Conservation (phyloP, 2,888 invertebrate species). For the Ferrisia virgata region DNA sequence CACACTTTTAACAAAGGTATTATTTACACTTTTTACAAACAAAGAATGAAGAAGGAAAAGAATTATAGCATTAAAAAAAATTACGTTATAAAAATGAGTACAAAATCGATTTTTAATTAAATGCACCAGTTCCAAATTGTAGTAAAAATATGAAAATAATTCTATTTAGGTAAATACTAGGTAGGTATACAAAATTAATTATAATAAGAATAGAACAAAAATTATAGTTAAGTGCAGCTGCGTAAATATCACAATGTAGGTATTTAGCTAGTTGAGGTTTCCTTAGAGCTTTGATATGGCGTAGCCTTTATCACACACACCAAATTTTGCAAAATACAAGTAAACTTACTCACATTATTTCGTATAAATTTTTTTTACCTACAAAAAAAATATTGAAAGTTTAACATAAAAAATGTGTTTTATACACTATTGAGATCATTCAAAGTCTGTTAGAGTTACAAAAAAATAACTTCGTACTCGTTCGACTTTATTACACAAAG, state of each 20-base stretch:
- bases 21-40: background rate
- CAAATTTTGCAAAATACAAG: background rate
- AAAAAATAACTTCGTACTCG: slow-evolving; percentile 1
- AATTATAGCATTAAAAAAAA: background rate
- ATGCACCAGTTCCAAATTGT: background rate
- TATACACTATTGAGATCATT: slow-evolving; percentile 3
- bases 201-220: background rate
- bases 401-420: background rate
- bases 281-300: background rate
- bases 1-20: background rate
- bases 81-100: background rate
- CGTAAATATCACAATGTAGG: background rate
- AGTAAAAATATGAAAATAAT: background rate
- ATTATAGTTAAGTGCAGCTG: no score
- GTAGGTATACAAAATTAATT: background rate
- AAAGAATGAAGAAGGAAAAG: background rate
- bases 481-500: background rate
- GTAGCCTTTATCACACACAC: background rate
- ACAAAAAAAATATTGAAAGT: background rate
- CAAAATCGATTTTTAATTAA: background rate
- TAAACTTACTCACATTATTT: background rate
- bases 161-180: background rate
- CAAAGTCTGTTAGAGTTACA: slow-evolving; percentile 14
- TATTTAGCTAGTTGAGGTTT: background rate
- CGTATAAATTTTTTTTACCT: background rate